Evolutionary conservation across 2,797 vertebrate genomes (phyloP), one percentile per base, ranked within the genome.

Genomic region (Chelonia mydas): DNA sequence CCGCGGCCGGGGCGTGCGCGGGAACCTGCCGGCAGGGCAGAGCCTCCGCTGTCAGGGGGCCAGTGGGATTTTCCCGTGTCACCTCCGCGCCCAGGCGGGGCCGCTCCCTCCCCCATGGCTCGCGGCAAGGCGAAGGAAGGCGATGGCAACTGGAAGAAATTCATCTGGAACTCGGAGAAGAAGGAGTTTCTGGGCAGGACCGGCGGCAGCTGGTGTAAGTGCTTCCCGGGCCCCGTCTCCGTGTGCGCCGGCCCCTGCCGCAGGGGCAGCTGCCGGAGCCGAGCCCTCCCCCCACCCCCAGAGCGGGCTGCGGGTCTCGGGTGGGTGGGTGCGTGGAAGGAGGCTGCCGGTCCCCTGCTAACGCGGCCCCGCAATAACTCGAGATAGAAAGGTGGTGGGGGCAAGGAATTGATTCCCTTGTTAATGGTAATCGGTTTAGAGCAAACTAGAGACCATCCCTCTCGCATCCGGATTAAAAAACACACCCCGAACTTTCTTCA

Each of bases 121-220:
- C 96, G 98, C 90, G 98, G 98, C 21, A 99, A 99, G 93, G 97
- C 97, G 96, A 99, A 99, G 98, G 99, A 99, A 47, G 98, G 93
- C 13, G 99, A 99, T 86, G 99, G 99, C 84, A 98, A 99, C 86
- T 99, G 99, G 99, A 99, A 98, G 98, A 98, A 95, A 82, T 99
- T 99, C 98, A 37, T 99, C 95, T 99, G 99, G 99, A 99, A 99
- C 98, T 99, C 99, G 5, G 99, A 99, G 94, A 99, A 99, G 98
- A 99, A 98, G 97, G 99, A 99, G 97, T 99, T 99, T 96, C 93
- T 99, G 53, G 99, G 99, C 96, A 98, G 99, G 77, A 99, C 99
- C 3, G 99, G 99, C 13, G 74, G 98, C 98, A 99, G 99, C 74
- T 99, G 99, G 99, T 98, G 99, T 99, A 97, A 99, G 99, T 99